Percentiles rank a stretch among this genome's conserved stretches.
Evolutionary conservation across 1,140 invertebrate genomes (phyloP).

Genomic region (Pomacea maculata): DNA sequence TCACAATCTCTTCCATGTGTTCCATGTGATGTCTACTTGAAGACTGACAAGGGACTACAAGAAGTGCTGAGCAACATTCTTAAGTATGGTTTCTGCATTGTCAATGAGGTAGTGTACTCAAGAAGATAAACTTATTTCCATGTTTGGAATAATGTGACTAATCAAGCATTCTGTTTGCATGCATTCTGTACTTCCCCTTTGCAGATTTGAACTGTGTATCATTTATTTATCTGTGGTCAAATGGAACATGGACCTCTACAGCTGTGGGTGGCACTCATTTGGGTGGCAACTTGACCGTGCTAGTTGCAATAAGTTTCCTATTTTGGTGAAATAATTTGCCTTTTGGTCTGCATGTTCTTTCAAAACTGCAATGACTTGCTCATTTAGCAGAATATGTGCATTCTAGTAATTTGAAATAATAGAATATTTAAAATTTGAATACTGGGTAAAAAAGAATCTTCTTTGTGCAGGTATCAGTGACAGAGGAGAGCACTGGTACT

Average conservation of each 20-base stretch:
- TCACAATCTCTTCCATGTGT: constrained; percentile 27
- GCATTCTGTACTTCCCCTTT: too few relatives aligned
- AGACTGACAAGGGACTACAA: constrained; percentile 39
- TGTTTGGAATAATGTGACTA: too few relatives aligned
- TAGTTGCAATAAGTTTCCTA: neutral
- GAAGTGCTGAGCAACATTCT: constrained; percentile 38
- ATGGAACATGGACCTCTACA: neutral
- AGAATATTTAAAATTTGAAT: too few relatives aligned
- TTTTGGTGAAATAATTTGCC: too few relatives aligned
- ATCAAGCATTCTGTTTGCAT: too few relatives aligned
- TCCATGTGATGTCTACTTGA: constrained; percentile 36
- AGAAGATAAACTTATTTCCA: neutral
- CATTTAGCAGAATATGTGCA: too few relatives aligned
- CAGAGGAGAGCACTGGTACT: constrained; percentile 67
- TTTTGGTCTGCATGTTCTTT: too few relatives aligned
- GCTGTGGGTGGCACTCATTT: neutral
- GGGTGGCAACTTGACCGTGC: neutral
- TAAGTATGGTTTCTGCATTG: constrained; percentile 48
- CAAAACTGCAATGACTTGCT: too few relatives aligned
- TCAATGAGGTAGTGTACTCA: constrained; percentile 33
- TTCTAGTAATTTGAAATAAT: too few relatives aligned
- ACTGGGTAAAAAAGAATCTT: neutral
- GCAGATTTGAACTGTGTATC: neutral
- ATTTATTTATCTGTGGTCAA: neutral
- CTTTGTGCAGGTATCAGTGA: constrained; percentile 31